These are phyloP conservation scores for Drosophila kanapiae DNA, from an alignment of 1,140 invertebrate genomes.

Conservation along the genomic window DNA sequence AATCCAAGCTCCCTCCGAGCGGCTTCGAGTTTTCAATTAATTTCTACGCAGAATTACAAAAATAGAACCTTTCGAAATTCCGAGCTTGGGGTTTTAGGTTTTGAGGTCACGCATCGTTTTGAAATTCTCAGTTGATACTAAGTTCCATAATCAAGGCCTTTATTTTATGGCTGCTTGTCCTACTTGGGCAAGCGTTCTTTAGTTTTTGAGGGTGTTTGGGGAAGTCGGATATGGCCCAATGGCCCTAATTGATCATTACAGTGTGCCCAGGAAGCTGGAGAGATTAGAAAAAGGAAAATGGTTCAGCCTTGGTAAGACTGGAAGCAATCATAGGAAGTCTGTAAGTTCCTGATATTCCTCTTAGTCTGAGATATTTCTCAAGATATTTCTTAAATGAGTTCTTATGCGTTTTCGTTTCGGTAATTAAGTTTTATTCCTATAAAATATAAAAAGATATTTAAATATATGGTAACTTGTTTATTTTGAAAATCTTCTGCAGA, in stretches of 20 bases:
- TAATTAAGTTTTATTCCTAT: too few relatives aligned
- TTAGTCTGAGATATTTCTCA: too few relatives aligned
- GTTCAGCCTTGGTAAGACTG: constrained; percentile 1
- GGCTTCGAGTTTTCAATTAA: constrained; percentile 30
- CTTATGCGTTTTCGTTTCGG: too few relatives aligned
- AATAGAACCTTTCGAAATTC: constrained; percentile 73
- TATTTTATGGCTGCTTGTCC: constrained; percentile 2
- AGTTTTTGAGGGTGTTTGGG: not conserved
- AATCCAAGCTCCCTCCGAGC: constrained; percentile 16
- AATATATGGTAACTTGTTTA: too few relatives aligned
- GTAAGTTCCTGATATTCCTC: not conserved
- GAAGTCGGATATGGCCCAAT: constrained; percentile 49
- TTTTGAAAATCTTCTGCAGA: too few relatives aligned
- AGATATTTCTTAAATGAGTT: not conserved
- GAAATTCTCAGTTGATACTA: constrained; percentile 48
- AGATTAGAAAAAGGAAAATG: constrained; percentile 15
- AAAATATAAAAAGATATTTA: too few relatives aligned
- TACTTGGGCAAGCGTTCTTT: constrained; percentile 4
- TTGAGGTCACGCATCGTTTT: constrained; percentile 60
- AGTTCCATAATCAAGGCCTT: constrained; percentile 41
- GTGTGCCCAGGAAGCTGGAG: constrained; percentile 2
- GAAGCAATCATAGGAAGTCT: not conserved
- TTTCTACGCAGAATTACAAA: constrained; percentile 68
- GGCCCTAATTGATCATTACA: constrained; percentile 35
- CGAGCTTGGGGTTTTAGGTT: constrained; percentile 31